These are phyloP conservation scores for Lycaena phlaeas DNA, from an alignment of 2,888 invertebrate genomes.

Conservation along the genomic window DNA sequence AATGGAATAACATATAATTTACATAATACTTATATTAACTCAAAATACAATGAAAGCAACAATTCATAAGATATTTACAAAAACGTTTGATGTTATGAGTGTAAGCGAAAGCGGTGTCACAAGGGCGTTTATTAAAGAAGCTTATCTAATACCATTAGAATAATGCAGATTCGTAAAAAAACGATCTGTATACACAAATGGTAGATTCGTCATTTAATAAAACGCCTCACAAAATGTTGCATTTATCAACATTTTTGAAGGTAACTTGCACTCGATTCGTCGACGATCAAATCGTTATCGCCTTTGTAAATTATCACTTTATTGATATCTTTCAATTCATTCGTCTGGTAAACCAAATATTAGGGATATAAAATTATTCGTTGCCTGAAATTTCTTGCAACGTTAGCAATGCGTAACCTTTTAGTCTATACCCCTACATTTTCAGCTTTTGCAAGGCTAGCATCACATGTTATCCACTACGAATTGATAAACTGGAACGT, in stretches of 20 bases:
- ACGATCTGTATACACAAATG: slow-evolving; percentile 39
- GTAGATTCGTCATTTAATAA: slow-evolving; percentile 42
- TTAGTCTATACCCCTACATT: too few relatives aligned
- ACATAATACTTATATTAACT: neutral
- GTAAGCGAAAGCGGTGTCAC: slow-evolving; percentile 10
- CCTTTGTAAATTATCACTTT: slow-evolving; percentile 1
- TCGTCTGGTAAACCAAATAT: too few relatives aligned
- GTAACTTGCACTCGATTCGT: slow-evolving; percentile 35
- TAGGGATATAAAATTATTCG: too few relatives aligned
- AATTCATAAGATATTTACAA: slow-evolving; percentile 10
- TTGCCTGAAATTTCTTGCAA: neutral
- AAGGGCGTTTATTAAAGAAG: slow-evolving; percentile 17
- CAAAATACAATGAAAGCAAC: neutral
- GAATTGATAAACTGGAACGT: too few relatives aligned
- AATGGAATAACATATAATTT: neutral
- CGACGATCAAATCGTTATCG: neutral
- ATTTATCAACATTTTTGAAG: slow-evolving; percentile 68
- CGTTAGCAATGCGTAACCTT: neutral
- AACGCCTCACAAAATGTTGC: slow-evolving; percentile 71
- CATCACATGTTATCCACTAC: too few relatives aligned
- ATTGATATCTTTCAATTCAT: slow-evolving; percentile 3
- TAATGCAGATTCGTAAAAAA: slow-evolving; percentile 32
- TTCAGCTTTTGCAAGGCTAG: too few relatives aligned
- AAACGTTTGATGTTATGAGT: slow-evolving; percentile 7
- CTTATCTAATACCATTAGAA: slow-evolving; percentile 23